A percentile compares a stretch with the other conserved stretches of the same genome.
Conservation (phyloP, 1,140 invertebrate genomes). For the Trichonephila clavipes region DNA sequence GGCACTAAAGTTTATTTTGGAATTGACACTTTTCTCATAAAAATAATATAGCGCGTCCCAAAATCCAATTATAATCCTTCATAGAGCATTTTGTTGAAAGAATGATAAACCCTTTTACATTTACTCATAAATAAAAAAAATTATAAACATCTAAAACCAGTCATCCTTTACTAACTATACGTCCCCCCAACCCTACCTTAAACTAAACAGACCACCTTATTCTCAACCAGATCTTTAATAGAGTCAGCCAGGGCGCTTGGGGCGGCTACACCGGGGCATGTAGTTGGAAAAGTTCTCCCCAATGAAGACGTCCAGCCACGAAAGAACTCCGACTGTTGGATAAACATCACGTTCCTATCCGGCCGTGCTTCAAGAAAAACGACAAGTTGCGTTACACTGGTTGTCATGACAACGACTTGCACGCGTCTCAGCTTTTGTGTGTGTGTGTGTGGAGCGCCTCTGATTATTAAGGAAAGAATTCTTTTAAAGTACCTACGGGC, state of each 20-base stretch:
- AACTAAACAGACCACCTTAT: slow-evolving; percentile 15
- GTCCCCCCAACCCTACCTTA: slow-evolving; percentile 24
- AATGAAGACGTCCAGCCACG: slow-evolving; percentile 5
- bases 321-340: slow-evolving; percentile 39
- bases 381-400: slow-evolving; percentile 47
- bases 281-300: slow-evolving; percentile 40
- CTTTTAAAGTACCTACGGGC: slow-evolving; percentile 51
- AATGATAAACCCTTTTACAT: too few relatives aligned
- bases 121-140: neutral
- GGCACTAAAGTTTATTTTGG: too few relatives aligned
- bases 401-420: slow-evolving; percentile 28
- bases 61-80: too few relatives aligned
- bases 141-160: neutral
- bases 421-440: neutral
- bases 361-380: slow-evolving; percentile 51
- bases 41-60: too few relatives aligned
- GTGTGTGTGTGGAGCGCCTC: neutral
- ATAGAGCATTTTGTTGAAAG: too few relatives aligned
- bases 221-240: slow-evolving; percentile 31
- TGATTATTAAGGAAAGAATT: slow-evolving; percentile 41
- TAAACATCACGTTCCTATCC: slow-evolving; percentile 59
- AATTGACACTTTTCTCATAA: too few relatives aligned
- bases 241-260: slow-evolving; percentile 21
- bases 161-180: neutral
- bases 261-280: slow-evolving; percentile 38